Evolutionary conservation across 2,888 invertebrate genomes (phyloP).

Genomic region (Dryococelus australis): DNA sequence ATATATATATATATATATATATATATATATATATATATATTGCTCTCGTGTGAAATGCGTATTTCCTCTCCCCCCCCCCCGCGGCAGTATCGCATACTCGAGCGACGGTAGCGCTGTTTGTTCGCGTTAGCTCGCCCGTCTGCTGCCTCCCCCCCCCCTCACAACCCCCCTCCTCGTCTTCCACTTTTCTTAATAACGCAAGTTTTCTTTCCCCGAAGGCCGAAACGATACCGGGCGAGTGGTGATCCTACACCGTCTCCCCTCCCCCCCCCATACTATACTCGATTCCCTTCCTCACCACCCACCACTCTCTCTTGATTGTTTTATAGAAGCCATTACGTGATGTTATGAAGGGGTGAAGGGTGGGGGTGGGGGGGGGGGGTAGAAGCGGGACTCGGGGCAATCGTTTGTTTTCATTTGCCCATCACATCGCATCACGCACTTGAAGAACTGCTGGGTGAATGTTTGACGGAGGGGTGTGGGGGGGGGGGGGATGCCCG

Average conservation of each 20-base stretch:
- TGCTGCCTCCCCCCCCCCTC: too few relatives aligned
- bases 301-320: constrained; percentile 20
- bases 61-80: too few relatives aligned
- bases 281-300: constrained; percentile 23
- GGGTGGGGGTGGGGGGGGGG: too few relatives aligned
- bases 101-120: too few relatives aligned
- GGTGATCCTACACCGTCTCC: too few relatives aligned
- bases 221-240: neutral
- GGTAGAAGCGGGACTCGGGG: neutral
- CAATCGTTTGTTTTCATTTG: constrained; percentile 37
- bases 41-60: too few relatives aligned
- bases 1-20: too few relatives aligned
- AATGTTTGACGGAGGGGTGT: neutral
- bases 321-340: constrained; percentile 30
- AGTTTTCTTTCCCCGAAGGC: neutral
- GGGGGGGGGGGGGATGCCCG: neutral
- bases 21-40: too few relatives aligned
- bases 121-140: too few relatives aligned
- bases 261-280: neutral
- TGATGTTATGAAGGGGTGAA: neutral
- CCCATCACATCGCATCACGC: constrained; percentile 17
- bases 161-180: too few relatives aligned
- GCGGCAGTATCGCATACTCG: too few relatives aligned
- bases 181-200: neutral
- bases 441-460: neutral